Base-by-base conservation (phyloP, 2,113 vertebrate species). In the Symphodus melops region DNA sequence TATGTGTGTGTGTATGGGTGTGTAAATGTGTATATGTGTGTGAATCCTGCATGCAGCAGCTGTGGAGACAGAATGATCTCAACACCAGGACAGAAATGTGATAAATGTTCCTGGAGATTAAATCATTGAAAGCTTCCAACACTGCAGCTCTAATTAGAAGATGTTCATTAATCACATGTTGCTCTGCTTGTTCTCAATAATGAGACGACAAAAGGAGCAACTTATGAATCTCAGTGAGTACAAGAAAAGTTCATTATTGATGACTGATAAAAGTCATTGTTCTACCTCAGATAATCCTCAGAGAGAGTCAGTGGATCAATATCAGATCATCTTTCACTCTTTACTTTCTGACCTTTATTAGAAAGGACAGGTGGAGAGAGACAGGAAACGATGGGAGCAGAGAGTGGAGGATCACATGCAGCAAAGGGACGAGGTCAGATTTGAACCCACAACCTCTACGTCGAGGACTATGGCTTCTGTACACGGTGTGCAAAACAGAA, bases 61-160 rank as follows among this genome's bases (percentile, higher is more conserved):
- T 36, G 39, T 51, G 25, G 33, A 46, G 62, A 83, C 72, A 54
- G 42, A 8, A 82, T 85, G 69, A 77, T 90, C 64, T 36, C 51
- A 75, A 85, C 60, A 75, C 65, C 72, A 76, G 67, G 78, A 65
- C 78, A 81, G 82, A 87, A 92, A 88, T 63, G 52, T 84, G 87
- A 91, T 88, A 82, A 91, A 92, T 91, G 89, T 84, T 88, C 79
- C 66, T 84, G 77, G 69, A 82, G 82, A 92, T 91, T 73, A 94
- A 95, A 94, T 93, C 92, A 94, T 91, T 91, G 90, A 93, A 94
- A 80, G 93, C 92, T 87, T 95, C 94, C 92, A 86, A 92, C 87
- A 80, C 92, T 39, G 59, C 93, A 92, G 94, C 92, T 95, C 94
- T 95, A 96, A 97, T 97, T 96, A 97, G 94, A 94, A 92, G 94